Evolutionary conservation across 2,888 invertebrate genomes (phyloP).

Genomic region (Merodon equestris): DNA sequence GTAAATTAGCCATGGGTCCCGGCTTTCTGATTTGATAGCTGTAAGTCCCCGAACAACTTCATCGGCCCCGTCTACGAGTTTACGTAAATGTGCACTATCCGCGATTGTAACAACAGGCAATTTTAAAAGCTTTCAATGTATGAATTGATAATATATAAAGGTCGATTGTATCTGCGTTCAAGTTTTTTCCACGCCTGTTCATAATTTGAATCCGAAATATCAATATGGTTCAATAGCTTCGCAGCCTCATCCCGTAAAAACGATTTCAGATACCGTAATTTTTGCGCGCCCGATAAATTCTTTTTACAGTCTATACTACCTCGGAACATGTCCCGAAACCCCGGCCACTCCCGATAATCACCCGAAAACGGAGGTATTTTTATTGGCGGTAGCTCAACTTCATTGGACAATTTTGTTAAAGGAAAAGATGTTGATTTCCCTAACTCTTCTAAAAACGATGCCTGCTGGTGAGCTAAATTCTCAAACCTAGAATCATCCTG

Average conservation of each 20-base stretch:
- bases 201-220: not conserved
- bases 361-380: constrained; percentile 11
- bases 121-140: not conserved
- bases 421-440: not conserved
- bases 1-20: no score
- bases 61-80: no score
- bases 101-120: not conserved
- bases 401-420: not conserved
- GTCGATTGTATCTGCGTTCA: not conserved
- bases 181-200: not conserved
- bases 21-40: no score
- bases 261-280: constrained; percentile 5
- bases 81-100: no score
- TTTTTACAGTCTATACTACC: not conserved
- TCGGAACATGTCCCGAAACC: no score
- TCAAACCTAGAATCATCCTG: no score
- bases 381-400: constrained; percentile 8
- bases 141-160: constrained; percentile 4
- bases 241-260: not conserved
- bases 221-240: not conserved
- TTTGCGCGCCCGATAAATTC: not conserved
- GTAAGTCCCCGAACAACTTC: constrained; percentile 2
- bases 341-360: constrained; percentile 27
- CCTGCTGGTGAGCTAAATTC: no score
- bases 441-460: not conserved